Evolutionary conservation across 2,888 invertebrate species (phyloP).

Genomic region (Hyposoter didymator): DNA sequence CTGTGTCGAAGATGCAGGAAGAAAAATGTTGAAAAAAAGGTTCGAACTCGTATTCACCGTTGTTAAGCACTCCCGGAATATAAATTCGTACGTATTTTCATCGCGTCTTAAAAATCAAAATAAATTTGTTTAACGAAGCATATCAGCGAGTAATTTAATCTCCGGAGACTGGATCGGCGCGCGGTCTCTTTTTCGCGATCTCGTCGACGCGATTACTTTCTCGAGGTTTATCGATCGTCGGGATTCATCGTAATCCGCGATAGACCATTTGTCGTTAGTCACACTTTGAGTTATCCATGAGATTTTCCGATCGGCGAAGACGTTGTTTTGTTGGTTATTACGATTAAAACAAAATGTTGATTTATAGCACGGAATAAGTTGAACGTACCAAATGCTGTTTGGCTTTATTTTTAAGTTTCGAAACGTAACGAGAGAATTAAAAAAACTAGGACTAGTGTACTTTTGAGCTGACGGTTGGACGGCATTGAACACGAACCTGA

Average conservation of each 20-base stretch:
- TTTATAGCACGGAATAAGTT: not conserved
- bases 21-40: conserved; percentile 15
- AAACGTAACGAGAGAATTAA: not conserved
- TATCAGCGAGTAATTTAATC: not conserved
- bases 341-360: not conserved
- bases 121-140: not conserved
- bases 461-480: conserved; percentile 59
- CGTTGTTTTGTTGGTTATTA: not conserved
- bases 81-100: not conserved
- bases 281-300: conserved; percentile 18
- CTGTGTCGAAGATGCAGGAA: conserved; percentile 16
- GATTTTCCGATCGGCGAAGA: not conserved
- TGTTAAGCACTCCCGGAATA: conserved; percentile 34
- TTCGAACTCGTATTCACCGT: conserved; percentile 35
- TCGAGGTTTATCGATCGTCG: not conserved
- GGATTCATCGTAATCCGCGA: not conserved
- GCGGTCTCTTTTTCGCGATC: not conserved
- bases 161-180: conserved; percentile 5
- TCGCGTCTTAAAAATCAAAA: not conserved
- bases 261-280: not conserved
- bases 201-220: not conserved
- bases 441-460: conserved; percentile 13
- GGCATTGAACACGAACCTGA: conserved; percentile 81
- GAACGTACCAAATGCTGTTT: conserved; percentile 7
- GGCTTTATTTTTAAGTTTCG: not conserved